Base-by-base conservation (phyloP, 2,113 vertebrate genomes). In the Elephantulus edwardii region DNA sequence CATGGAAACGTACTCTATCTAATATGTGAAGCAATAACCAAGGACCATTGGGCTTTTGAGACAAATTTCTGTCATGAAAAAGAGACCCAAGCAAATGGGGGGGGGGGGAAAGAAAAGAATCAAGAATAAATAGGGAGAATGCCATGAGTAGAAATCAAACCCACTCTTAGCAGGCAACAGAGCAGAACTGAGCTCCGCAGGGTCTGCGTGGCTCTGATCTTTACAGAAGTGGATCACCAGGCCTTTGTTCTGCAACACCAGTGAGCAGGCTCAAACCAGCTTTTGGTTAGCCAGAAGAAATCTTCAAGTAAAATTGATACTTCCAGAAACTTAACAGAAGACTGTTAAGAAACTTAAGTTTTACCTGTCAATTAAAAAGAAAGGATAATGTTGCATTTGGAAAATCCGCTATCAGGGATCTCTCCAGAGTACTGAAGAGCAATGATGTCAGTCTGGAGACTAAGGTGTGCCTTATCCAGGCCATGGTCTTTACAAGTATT, bases 271-370 rank as follows among this genome's bases (percentile, higher is more conserved):
- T 68, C 8, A 8, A 68, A 38, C 16, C 8, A 66, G 1, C n/a
- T 66, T 66, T 35, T 19, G n/a, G 64, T 66, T 66, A 66, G n/a
- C n/a, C n/a, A 35, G 64, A 66, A 66, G 71, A 86, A 70, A 46
- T 3, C 35, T 42, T 52, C 33, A 52, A 75, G 83, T 79, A 70
- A 89, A 87, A 78, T 78, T 86, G 83, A 66, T 79, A 86, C 3
- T 8, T 22, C 60, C 26, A 91, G n/a, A 60, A 16, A 92, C n/a
- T n/a, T n/a, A n/a, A n/a, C n/a, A n/a, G n/a, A n/a, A n/a, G n/a
- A n/a, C n/a, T n/a, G n/a, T 86, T 89, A 79, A 88, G 44, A 62
- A 10, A 82, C 76, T 28, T n/a, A n/a, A n/a, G 46, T n/a, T 75
- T 10, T 28, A 75, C 40, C 56, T 50, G 74, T 46, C 35, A 40